phyloP scores from a whole-genome alignment of 1,140 invertebrate genomes.

The Zaprionus taronus region DNA sequence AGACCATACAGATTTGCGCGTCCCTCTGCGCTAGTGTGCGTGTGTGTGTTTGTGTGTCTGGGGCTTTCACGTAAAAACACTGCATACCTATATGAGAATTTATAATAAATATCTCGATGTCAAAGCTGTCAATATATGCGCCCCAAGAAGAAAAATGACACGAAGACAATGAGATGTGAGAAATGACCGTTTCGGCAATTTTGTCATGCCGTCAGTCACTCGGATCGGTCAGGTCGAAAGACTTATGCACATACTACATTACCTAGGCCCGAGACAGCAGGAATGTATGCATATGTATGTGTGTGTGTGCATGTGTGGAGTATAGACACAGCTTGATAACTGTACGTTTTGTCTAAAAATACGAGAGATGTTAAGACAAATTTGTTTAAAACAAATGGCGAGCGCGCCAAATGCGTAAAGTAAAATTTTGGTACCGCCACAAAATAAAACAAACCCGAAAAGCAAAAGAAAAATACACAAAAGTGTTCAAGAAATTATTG shows the following conservation, averaged over 20 bases:
- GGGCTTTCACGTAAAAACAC: background rate
- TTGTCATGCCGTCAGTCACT: slow-evolving; percentile 43
- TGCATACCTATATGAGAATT: slow-evolving; percentile 18
- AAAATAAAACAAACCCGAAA: slow-evolving; percentile 28
- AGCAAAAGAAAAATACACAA: slow-evolving; percentile 19
- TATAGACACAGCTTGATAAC: slow-evolving; percentile 49
- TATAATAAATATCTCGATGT: slow-evolving; percentile 58
- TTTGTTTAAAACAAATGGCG: slow-evolving; percentile 62
- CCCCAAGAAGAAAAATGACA: slow-evolving; percentile 13
- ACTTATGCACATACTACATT: slow-evolving; percentile 25
- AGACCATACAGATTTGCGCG: slow-evolving; percentile 4
- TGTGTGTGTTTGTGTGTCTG: slow-evolving; percentile 13
- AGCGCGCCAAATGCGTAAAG: slow-evolving; percentile 40
- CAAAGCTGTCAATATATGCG: slow-evolving; percentile 73
- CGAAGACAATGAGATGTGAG: slow-evolving; percentile 63
- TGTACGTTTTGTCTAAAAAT: slow-evolving; percentile 67
- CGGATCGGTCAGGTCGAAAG: slow-evolving; percentile 4
- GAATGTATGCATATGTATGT: slow-evolving; percentile 8
- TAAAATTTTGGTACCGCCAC: slow-evolving; percentile 27
- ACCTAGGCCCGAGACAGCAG: slow-evolving; percentile 22
- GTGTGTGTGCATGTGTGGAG: background rate
- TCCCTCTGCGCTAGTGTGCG: background rate
- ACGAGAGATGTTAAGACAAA: slow-evolving; percentile 52
- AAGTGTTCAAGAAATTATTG: slow-evolving; percentile 23
- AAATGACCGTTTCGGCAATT: slow-evolving; percentile 49